Base-by-base conservation (phyloP, 2,113 vertebrate species). In the Cephalopterus ornatus region DNA sequence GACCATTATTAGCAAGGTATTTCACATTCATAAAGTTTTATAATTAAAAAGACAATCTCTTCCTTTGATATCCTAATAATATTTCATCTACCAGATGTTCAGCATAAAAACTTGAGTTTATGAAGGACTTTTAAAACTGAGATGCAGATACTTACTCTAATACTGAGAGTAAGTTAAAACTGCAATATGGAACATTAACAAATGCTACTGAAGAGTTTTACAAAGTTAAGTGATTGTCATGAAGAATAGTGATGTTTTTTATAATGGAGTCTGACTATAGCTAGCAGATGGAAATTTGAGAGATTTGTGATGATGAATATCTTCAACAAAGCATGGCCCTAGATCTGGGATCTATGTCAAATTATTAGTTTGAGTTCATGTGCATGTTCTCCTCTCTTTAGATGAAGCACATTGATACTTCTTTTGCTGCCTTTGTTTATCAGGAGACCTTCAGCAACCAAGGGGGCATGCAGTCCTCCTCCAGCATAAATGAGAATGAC, bases 191-290 rank as follows among this genome's bases (percentile, higher is more conserved):
- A 30, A 22, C 35, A 39, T 63, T 61, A 71, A 74, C 7, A 56
- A 42, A 47, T 50, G 47, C 6, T 59, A 44, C 72, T 46, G 20
- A 65, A 70, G 15, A 59, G n/a, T 61, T 83, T 56, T 49, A 56
- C 44, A 26, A 79, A 35, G 28, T 22, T 42, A 75, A 55, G 14
- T 77, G 47, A 46, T 52, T 84, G 9, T 50, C 22, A 13, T 21
- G 13, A 88, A 77, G 26, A 82, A 52, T 3, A 82, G 6, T 18
- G 19, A 19, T 77, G 15, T 21, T 75, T 59, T 75, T 61, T 12
- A 3, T 50, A 72, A 50, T 0, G 2, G 55, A 62, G 14, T 78
- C 58, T 0, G 0, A 47, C 9, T 16, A 24, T 17, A 72, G 20
- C 27, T 68, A 61, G 47, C 28, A 87, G 35, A 65, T 30, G 24